phyloP scores from a whole-genome alignment of 2,113 vertebrate genomes.

The Sylvietta virens region DNA sequence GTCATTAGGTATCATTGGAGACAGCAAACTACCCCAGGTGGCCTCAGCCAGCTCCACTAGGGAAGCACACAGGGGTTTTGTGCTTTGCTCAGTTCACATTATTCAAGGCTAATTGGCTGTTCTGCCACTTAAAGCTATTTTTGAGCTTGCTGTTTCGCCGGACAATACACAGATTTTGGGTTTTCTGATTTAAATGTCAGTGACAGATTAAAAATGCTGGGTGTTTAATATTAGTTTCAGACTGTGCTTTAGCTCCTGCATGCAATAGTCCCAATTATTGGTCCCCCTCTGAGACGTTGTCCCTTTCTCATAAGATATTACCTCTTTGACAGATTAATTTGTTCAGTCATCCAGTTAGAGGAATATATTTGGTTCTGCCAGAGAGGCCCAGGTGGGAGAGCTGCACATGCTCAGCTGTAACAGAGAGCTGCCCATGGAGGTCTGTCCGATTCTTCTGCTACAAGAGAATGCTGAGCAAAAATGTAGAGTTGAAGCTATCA shows the following conservation, averaged over 20 bases:
- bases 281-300: not conserved
- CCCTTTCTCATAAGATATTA: not conserved
- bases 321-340: not conserved
- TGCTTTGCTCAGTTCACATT: not conserved
- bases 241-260: not conserved
- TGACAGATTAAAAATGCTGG: not conserved
- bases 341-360: not conserved
- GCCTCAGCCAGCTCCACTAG: not conserved
- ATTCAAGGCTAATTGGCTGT: conserved; percentile 23
- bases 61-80: not conserved
- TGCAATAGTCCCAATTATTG: not conserved
- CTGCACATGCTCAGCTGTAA: not conserved
- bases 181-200: conserved; percentile 8
- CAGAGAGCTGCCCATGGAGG: not conserved
- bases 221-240: not conserved
- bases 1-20: not conserved
- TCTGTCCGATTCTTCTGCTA: not conserved
- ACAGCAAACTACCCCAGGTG: not conserved
- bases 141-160: not conserved
- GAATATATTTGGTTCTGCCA: not conserved
- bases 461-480: not conserved
- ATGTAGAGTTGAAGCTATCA: not conserved
- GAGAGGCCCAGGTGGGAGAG: not conserved
- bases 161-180: not conserved
- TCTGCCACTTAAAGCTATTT: not conserved